Base-by-base conservation (phyloP, 1,140 invertebrate genomes). In the Drosophila parvula region DNA sequence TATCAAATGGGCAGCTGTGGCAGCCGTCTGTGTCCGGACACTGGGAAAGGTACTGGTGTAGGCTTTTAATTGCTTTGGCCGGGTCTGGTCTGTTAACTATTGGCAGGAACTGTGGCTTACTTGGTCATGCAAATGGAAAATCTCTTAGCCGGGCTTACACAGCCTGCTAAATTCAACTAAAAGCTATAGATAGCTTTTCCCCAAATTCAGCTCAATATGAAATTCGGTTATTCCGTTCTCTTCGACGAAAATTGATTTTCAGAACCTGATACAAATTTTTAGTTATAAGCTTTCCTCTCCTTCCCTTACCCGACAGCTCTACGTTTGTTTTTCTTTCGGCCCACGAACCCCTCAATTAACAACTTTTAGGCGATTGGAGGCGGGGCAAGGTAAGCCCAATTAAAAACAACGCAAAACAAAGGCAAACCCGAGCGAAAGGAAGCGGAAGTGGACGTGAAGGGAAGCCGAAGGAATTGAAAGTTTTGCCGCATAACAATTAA, bases 401-500 rank as follows among this genome's bases (percentile, higher is more conserved):
- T 78, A 77, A 77, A 77, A 78, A 32, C 22, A 61, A 75, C 18
- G 44, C 32, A 61, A 59, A 18, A 50, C 41, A 61, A 56, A 16
- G 40, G 50, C 8, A 55, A 38, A 55, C 51, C 34, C 16, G 16
- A 50, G 41, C 45, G 41, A 18, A 45, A 41, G 27, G 36, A 30
- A 34, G 6, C 30, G 18, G 59, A 51, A 61, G 30, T 51, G 18
- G 44, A 32, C 14, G 30, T 22, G 28, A 45, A 22, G 38, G 38
- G 51, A 40, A 51, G 43, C 30, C 16, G 41, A 68, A 34, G 65
- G 9, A 70, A 73, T 40, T 50, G 38, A 44, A 78, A 78, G 50
- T 69, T 78, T 76, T 53, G 70, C 71, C 51, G 74, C 75, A 78
- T 70, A 78, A 78, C 75, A 78, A 78, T 78, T 78, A 78, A 78